A percentile compares a stretch with the other conserved stretches of the same genome.
These are phyloP conservation scores for Metacarcinus magister DNA, from an alignment of 2,888 invertebrate genomes.

Conservation along the genomic window DNA sequence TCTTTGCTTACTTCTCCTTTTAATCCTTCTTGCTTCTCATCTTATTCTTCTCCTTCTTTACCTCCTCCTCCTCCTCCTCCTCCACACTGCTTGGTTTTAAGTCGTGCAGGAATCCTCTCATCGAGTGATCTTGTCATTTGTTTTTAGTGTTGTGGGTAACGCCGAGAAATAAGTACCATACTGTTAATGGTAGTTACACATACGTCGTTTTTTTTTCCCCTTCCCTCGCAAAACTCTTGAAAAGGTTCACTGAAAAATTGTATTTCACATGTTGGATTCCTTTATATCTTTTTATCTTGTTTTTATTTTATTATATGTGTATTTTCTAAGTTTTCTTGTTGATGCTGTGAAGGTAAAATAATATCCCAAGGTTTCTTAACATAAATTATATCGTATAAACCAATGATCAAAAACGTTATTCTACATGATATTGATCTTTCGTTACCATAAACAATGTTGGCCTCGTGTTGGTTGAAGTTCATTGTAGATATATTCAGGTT, in stretches of 20 bases:
- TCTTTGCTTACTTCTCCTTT: background rate
- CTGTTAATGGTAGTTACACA: background rate
- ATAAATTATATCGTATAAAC: background rate
- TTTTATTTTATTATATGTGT: background rate
- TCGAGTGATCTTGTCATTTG: background rate
- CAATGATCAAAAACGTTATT: background rate
- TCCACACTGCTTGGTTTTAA: background rate
- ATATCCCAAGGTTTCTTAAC: background rate
- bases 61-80: background rate
- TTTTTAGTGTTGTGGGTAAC: background rate
- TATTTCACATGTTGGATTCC: background rate
- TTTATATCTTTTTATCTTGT: background rate
- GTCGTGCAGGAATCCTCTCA: conserved; percentile 22
- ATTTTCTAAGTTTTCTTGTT: background rate
- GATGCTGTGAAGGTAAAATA: background rate
- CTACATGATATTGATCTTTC: background rate
- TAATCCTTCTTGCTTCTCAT: background rate
- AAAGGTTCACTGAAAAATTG: background rate
- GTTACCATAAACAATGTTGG: background rate
- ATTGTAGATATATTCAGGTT: background rate
- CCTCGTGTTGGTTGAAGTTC: background rate
- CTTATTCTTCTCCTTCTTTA: background rate
- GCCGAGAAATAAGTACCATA: background rate
- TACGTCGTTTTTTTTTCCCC: background rate
- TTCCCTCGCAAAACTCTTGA: background rate